Conservation (phyloP, 2,797 vertebrate species). For the Pyrrhura leucotis region DNA sequence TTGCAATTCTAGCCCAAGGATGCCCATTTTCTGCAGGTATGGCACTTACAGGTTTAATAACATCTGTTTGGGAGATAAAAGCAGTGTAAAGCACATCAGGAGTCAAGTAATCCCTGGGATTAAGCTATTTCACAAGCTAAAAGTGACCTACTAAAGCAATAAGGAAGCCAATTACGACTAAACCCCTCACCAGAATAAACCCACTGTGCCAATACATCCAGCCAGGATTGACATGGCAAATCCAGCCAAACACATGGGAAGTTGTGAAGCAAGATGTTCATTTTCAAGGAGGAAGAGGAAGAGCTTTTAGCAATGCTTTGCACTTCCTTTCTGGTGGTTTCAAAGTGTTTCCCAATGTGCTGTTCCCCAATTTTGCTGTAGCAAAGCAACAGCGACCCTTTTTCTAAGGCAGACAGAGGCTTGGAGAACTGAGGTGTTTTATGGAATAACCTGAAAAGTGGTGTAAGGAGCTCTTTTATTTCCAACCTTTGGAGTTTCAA, state of each 20-base stretch:
- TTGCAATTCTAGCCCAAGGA: constrained; percentile 78
- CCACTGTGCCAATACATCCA: not conserved
- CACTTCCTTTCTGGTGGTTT: not conserved
- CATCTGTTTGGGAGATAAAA: constrained; percentile 71
- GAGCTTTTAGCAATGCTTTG: not conserved
- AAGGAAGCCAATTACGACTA: not conserved
- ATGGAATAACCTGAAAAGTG: fast-evolving
- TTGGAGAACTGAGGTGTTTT: not conserved
- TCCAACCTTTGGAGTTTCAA: no score
- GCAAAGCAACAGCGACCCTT: not conserved
- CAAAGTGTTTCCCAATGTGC: not conserved
- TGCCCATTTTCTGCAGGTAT: constrained; percentile 56
- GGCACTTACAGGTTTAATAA: constrained; percentile 77
- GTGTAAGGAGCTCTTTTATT: not conserved
- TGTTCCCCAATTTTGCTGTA: not conserved
- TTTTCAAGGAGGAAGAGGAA: not conserved
- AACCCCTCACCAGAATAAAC: not conserved
- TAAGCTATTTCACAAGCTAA: not conserved
- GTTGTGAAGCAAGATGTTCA: fast-evolving
- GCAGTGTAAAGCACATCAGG: not conserved
- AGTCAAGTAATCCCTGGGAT: not conserved
- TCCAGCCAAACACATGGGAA: fast-evolving
- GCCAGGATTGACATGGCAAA: not conserved
- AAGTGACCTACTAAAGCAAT: not conserved
- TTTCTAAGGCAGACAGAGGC: not conserved